A percentile compares a stretch with the other conserved stretches of the same genome.
These are phyloP conservation scores for Corvus moneduloides DNA, from an alignment of 2,113 vertebrate species.

Conservation along the genomic window DNA sequence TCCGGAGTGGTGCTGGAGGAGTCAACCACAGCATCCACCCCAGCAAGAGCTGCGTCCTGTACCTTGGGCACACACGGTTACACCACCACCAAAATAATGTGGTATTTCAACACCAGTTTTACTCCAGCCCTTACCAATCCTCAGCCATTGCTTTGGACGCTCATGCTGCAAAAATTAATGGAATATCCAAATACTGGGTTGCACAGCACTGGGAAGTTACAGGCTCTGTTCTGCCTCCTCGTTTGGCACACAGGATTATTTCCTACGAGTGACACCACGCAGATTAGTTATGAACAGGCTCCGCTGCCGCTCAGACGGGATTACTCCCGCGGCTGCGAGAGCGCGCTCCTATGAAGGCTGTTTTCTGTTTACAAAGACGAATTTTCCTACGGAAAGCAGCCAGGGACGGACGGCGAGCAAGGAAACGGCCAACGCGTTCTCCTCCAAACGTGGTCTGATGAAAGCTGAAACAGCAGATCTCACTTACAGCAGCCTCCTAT, in stretches of 20 bases:
- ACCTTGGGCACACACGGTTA: rapidly evolving
- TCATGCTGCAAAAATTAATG: rapidly evolving
- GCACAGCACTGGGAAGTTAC: neutral
- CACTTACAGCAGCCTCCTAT: neutral
- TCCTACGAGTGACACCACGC: neutral
- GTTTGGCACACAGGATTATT: neutral
- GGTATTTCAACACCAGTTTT: neutral
- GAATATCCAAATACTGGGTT: neutral
- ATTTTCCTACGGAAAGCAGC: neutral
- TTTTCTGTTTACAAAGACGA: neutral
- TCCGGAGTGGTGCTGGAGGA: neutral
- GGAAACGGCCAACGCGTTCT: neutral
- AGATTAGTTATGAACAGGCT: neutral
- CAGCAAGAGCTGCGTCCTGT: rapidly evolving
- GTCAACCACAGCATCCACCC: neutral
- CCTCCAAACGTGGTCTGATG: neutral
- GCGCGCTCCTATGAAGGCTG: rapidly evolving
- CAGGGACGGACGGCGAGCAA: neutral
- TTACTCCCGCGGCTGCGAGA: neutral
- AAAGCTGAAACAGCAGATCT: neutral
- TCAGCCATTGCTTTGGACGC: rapidly evolving
- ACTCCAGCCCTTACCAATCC: neutral
- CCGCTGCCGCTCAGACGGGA: neutral
- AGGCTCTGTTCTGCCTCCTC: neutral
- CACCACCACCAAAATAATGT: rapidly evolving